These are phyloP conservation scores for Blastomussa wellsi DNA, from an alignment of 92 coral and sea anemone species.

Conservation along the genomic window DNA sequence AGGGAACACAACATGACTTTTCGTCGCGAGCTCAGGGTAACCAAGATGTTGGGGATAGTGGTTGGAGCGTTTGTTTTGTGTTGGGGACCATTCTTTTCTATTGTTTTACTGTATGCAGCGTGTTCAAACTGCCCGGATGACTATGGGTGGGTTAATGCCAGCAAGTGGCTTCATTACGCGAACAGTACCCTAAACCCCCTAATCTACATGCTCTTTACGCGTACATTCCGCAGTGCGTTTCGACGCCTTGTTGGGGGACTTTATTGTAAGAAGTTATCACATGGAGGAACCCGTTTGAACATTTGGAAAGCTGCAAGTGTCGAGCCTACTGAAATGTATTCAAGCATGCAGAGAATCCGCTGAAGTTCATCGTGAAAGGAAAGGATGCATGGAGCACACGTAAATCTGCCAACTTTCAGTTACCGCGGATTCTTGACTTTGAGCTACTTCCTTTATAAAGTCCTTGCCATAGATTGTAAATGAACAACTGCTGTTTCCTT, in stretches of 20 bases:
- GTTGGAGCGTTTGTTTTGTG: conserved; percentile 80
- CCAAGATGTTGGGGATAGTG: conserved; percentile 77
- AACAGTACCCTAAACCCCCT: conserved; percentile 77
- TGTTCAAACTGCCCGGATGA: conserved; percentile 53
- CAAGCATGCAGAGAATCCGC: not conserved
- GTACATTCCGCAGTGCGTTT: conserved; percentile 70
- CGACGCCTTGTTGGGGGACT: conserved; percentile 47
- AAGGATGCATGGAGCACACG: not conserved
- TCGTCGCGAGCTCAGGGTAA: conserved; percentile 68
- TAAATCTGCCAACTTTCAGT: not conserved
- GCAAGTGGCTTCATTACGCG: conserved; percentile 81
- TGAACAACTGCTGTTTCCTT: not conserved
- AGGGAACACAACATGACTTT: conserved; percentile 59
- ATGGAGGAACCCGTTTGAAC: conserved; percentile 12
- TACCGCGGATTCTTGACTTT: not conserved
- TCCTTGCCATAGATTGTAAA: not conserved
- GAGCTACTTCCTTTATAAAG: not conserved
- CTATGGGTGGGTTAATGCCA: conserved; percentile 40
- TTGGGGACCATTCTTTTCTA: conserved; percentile 84
- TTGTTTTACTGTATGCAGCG: conserved; percentile 61
- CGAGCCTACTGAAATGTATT: conserved; percentile 3
- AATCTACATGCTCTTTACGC: conserved; percentile 68
- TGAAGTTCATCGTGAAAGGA: not conserved
- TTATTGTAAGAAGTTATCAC: conserved; percentile 6
- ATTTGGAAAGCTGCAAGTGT: conserved; percentile 16